Base-by-base conservation (phyloP, 1,140 invertebrate genomes). In the Eubasilissa regina region DNA sequence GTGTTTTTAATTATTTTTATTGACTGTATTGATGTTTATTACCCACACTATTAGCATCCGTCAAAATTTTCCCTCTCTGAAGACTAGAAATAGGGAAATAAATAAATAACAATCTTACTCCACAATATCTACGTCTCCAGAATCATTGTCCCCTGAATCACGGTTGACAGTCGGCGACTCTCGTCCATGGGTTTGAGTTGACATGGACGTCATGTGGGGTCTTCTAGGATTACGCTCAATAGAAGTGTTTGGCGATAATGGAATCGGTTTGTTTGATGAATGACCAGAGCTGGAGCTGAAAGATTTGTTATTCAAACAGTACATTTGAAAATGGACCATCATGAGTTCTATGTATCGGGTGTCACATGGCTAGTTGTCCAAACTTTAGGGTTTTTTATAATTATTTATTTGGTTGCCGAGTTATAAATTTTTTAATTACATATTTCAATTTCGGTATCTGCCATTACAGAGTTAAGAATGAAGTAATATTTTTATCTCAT, bases 21-120 rank as follows among this genome's bases (percentile, higher is more conserved):
- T n/a, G n/a, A n/a, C n/a, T n/a, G n/a, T n/a, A n/a, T n/a, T n/a
- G n/a, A n/a, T n/a, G n/a, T n/a, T n/a, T n/a, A n/a, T n/a, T n/a
- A n/a, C n/a, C n/a, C n/a, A n/a, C n/a, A n/a, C n/a, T n/a, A n/a
- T n/a, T n/a, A n/a, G n/a, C n/a, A n/a, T n/a, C n/a, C n/a, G n/a
- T n/a, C n/a, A n/a, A n/a, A n/a, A n/a, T 11, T 19, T 10, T 21
- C 4, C 3, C 10, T 10, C n/a, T 60, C 17, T 21, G 56, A 12
- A 51, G 13, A n/a, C 10, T n/a, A 19, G 17, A 21, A 60, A n/a
- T n/a, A n/a, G n/a, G n/a, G n/a, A n/a, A 47, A 6, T 19, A 15
- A 17, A 17, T 47, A 68, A 47, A 68, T 45, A 68, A n/a, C n/a
- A n/a, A 35, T 19, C 43, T 74, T 74, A 74, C 70, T 74, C 68